Base-by-base conservation (phyloP, 2,113 vertebrate species). In the Clarias magur region DNA sequence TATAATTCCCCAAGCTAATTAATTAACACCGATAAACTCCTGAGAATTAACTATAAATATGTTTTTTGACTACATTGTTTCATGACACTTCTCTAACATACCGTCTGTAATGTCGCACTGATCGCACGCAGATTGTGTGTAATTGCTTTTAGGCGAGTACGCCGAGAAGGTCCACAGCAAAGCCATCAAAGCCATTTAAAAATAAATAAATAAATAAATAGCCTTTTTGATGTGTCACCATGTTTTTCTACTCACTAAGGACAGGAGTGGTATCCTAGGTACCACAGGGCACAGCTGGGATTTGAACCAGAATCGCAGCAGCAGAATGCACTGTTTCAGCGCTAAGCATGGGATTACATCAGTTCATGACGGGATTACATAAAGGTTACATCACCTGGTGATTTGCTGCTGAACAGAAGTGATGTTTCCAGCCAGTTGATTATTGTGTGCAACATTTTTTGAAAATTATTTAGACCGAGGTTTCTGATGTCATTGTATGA, bases 351-450 rank as follows among this genome's bases (percentile, higher is more conserved):
- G 19, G 27, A 60, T 80, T 59, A 38, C 79, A 80, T 80, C 79
- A 80, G 21, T 38, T 4, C 30, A 25, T 81, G 79, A 25, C 21
- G 0, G 79, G 79, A 42, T 38, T 23, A 60, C 56, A 34, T 34
- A 23, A 34, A 30, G 78, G 27, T 80, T 80, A 59, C 79, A 81
- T 81, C 79, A 81, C 19, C 57, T 62, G 56, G 27, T 38, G 9
- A 11, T 80, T 54, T 59, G 8, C 16, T 80, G 78, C 27, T 57
- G 30, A 59, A 59, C n/a, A 27, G 78, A 34, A 57, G 8, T 0
- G 16, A 80, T 30, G 16, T 30, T 80, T 80, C 7, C 9, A 27
- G 15, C 16, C 75, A 16, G 76, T 30, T 54, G 21, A 30, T 80
- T 57, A 30, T 56, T 79, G 15, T 59, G 7, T 16, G 9, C 25